A percentile compares a stretch with the other conserved stretches of the same genome.
These are phyloP conservation scores for Mercenaria mercenaria DNA, from an alignment of 1,140 invertebrate genomes.

Conservation along the genomic window DNA sequence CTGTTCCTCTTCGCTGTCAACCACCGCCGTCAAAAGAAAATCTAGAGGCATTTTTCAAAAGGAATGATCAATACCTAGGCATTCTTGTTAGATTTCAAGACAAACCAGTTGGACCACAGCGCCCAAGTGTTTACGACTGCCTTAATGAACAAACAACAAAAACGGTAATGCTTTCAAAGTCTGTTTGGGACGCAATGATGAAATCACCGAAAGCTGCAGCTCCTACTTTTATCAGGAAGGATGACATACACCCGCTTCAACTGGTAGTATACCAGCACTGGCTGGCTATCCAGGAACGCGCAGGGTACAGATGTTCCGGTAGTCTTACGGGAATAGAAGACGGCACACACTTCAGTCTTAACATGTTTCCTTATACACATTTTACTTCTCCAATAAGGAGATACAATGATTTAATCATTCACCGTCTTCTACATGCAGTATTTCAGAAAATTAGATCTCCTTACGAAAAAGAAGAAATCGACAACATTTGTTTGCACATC, in stretches of 20 bases:
- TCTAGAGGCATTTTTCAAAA: slow-evolving; percentile 62
- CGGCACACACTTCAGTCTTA: slow-evolving; percentile 57
- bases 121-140: background rate
- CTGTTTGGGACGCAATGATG: slow-evolving; percentile 91
- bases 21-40: slow-evolving; percentile 60
- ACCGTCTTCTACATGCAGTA: slow-evolving; percentile 62
- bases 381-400: slow-evolving; percentile 69
- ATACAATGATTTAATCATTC: slow-evolving; percentile 64
- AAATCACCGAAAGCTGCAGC: slow-evolving; percentile 91
- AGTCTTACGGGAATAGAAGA: background rate
- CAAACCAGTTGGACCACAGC: slow-evolving; percentile 7
- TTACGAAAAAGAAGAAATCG: slow-evolving; percentile 61
- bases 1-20: slow-evolving; percentile 67
- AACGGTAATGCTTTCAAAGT: slow-evolving; percentile 43
- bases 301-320: slow-evolving; percentile 67
- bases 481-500: slow-evolving; percentile 58
- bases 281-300: slow-evolving; percentile 65
- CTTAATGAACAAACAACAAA: slow-evolving; percentile 24
- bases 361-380: slow-evolving; percentile 64
- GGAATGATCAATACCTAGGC: slow-evolving; percentile 50
- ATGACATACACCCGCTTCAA: slow-evolving; percentile 68
- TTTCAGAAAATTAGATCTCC: slow-evolving; percentile 12
- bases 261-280: slow-evolving; percentile 55
- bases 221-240: slow-evolving; percentile 90
- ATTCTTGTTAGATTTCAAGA: slow-evolving; percentile 66